phyloP scores from a whole-genome alignment of 2,888 invertebrate genomes.

The Enchytraeus crypticus region DNA sequence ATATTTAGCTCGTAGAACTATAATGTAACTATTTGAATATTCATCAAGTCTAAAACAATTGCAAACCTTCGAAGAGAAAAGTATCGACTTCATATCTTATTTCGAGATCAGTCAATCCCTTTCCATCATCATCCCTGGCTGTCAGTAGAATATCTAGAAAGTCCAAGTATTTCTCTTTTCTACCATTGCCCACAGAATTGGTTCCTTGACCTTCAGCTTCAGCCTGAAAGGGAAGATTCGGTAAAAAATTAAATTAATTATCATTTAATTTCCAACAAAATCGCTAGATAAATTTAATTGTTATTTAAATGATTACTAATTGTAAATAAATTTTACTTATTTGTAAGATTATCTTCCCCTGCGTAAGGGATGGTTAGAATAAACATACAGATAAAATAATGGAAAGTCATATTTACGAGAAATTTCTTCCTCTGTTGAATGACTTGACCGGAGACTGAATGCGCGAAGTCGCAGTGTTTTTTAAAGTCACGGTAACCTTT shows the following conservation, averaged over 20 bases:
- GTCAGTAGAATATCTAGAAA: constrained; percentile 24
- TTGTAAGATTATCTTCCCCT: too few relatives aligned
- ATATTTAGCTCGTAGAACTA: too few relatives aligned
- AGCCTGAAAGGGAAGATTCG: not conserved
- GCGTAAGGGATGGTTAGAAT: too few relatives aligned
- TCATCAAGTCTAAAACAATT: too few relatives aligned
- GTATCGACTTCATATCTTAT: constrained; percentile 39
- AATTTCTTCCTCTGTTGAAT: constrained; percentile 10
- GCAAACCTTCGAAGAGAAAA: constrained; percentile 30
- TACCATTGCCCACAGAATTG: too few relatives aligned
- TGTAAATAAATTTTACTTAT: too few relatives aligned
- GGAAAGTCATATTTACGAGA: too few relatives aligned
- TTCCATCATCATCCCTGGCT: constrained; percentile 31
- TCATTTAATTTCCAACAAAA: not conserved
- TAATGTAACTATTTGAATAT: too few relatives aligned
- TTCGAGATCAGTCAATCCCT: constrained; percentile 33
- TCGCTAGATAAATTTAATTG: not conserved
- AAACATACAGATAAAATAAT: too few relatives aligned
- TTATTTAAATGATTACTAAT: not conserved
- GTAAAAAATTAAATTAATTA: not conserved
- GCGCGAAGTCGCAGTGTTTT: constrained; percentile 15
- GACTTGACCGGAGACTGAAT: constrained; percentile 15
- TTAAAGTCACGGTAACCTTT: constrained; percentile 10
- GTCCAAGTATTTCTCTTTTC: constrained; percentile 16
- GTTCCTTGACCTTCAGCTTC: not conserved